Base-by-base conservation (phyloP, 2,888 invertebrate genomes). In the Meghimatium bilineatum region DNA sequence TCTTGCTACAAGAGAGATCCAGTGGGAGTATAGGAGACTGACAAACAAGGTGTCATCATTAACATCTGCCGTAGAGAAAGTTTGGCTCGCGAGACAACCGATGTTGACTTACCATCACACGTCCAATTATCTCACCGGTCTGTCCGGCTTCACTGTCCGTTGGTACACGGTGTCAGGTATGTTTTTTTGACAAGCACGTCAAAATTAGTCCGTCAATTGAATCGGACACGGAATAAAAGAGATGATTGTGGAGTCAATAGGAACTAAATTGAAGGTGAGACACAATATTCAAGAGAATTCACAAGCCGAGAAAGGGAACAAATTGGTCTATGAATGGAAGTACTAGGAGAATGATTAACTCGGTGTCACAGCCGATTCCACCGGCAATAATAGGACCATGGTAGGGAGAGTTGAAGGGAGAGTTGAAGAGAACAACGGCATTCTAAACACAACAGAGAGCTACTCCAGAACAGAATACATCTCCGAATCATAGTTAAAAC, bases 111-210 rank as follows among this genome's bases (percentile, higher is more conserved):
- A 20, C 34, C 52, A 56, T 56, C 56, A 36, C 49, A 49, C 32
- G 8, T 69, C 44, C 71, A 80, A 71, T 80, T 71, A 71, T 71
- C 56, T 38, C 77, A 23, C 34, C 71, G 3, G 20, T 71, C 2
- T 34, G 12, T 26, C 36, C 12, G 29, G 63, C 34, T 60, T 80
- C 44, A 36, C 23, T n/a, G 17, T 20, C 32, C 56, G 23, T 32
- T 26, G 3, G n/a, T 69, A 34, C 32, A 17, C 80, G 80, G 80
- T 80, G 80, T 80, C 80, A 71, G n/a, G 52, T 52, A 49, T 26
- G 56, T 60, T 36, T n/a, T n/a, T 67, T 38, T 78, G 38, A 14
- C 66, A 44, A 29, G 44, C 67, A n/a, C 67, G 34, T 80, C n/a
- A 52, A 78, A 44, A 44, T 34, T n/a, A 71, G 44, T 26, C 44